Percentiles rank a stretch among this genome's conserved stretches.
Evolutionary conservation across 53 echinoderm and acorn worm genomes (phyloP).

Genomic region (Temnopleurus reevesii): DNA sequence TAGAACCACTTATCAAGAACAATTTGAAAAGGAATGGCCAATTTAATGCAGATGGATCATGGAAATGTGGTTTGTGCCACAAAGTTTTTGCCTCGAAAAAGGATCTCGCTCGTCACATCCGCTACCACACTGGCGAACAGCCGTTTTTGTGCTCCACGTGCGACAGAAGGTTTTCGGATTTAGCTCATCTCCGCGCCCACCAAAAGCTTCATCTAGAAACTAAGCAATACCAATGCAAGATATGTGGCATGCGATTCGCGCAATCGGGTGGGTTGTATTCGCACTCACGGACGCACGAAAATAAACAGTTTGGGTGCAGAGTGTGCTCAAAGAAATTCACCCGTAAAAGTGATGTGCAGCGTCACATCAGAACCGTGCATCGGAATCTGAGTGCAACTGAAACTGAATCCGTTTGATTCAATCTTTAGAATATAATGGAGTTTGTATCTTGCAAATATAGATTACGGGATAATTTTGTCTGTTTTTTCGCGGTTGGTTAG

Average conservation of each 20-base stretch:
- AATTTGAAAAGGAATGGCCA: neutral
- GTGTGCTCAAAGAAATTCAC: conserved; percentile 43
- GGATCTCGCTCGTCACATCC: conserved; percentile 15
- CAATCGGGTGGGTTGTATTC: conserved; percentile 9
- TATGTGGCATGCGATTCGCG: conserved; percentile 24
- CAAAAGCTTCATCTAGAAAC: neutral
- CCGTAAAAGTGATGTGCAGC: conserved; percentile 37
- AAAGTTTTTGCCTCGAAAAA: neutral
- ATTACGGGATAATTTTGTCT: too few species aligned
- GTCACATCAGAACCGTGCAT: neutral
- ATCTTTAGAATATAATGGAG: too few species aligned
- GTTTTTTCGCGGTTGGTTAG: too few species aligned
- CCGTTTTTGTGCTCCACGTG: neutral
- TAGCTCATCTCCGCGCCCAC: neutral
- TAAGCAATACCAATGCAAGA: conserved; percentile 1
- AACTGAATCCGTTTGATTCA: neutral
- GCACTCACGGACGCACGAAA: neutral
- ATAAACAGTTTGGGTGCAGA: neutral
- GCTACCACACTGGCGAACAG: conserved; percentile 7
- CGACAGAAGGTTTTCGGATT: neutral
- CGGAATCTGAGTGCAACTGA: neutral
- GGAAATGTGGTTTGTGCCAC: neutral
- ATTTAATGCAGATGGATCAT: too few species aligned
- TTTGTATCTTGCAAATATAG: too few species aligned
- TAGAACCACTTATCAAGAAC: neutral